phyloP scores from a whole-genome alignment of 2,888 invertebrate genomes.

The Nomada lathburiana region DNA sequence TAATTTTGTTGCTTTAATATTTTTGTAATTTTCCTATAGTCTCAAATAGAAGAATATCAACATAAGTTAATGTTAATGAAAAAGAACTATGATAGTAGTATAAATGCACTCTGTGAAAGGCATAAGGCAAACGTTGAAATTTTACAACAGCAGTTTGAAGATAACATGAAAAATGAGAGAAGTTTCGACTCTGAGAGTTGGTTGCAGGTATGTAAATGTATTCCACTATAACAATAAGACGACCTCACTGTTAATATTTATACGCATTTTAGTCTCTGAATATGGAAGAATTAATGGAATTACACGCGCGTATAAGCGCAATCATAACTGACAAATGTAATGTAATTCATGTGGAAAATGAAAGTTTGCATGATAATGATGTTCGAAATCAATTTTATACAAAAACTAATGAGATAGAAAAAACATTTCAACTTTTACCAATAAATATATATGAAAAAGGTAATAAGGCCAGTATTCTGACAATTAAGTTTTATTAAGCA shows the following conservation, averaged over 20 bases:
- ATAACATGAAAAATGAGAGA: slow-evolving; percentile 60
- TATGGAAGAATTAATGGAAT: slow-evolving; percentile 64
- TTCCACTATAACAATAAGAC: not conserved
- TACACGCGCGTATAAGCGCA: slow-evolving; percentile 68
- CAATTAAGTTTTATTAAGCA: not conserved
- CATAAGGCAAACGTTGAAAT: slow-evolving; percentile 74
- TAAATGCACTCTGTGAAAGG: slow-evolving; percentile 65
- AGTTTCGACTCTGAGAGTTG: slow-evolving; percentile 71
- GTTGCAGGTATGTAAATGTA: slow-evolving; percentile 63
- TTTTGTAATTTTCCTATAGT: slow-evolving; percentile 35
- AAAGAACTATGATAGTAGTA: slow-evolving; percentile 68
- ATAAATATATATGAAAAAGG: slow-evolving; percentile 26
- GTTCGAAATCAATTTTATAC: slow-evolving; percentile 23
- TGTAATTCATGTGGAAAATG: slow-evolving; percentile 12
- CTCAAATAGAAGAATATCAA: slow-evolving; percentile 56
- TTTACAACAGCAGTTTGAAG: slow-evolving; percentile 71
- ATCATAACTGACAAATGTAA: slow-evolving; percentile 39
- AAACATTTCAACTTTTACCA: slow-evolving; percentile 4
- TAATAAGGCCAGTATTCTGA: slow-evolving; percentile 9
- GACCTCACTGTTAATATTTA: slow-evolving; percentile 3
- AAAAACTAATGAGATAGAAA: slow-evolving; percentile 22
- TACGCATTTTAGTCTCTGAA: slow-evolving; percentile 67
- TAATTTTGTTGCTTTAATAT: slow-evolving; percentile 15
- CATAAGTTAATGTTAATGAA: slow-evolving; percentile 67
- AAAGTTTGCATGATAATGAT: slow-evolving; percentile 21